These are phyloP conservation scores for Pedicia rivosa DNA, from an alignment of 2,888 invertebrate species.

Conservation along the genomic window DNA sequence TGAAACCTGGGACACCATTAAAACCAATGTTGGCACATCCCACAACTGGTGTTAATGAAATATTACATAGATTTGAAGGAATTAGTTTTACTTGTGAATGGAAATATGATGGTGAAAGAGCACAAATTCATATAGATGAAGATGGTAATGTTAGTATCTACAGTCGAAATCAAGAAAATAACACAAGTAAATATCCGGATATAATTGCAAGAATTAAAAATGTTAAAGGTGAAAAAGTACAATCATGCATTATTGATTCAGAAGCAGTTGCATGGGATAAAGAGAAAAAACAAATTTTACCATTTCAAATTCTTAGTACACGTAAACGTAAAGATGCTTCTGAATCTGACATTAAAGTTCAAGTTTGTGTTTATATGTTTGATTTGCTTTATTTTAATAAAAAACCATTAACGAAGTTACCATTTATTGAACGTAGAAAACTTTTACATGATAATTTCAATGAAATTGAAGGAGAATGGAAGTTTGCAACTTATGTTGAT, in stretches of 20 bases:
- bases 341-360: conserved; percentile 38
- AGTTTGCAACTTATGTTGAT: conserved; percentile 71
- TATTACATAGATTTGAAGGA: conserved; percentile 66
- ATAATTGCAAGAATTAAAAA: conserved; percentile 54
- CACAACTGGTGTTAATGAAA: conserved; percentile 83
- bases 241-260: conserved; percentile 82
- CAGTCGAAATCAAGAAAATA: conserved; percentile 92
- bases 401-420: conserved; percentile 57
- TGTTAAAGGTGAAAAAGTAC: conserved; percentile 39
- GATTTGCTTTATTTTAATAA: conserved; percentile 91
- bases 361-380: conserved; percentile 93
- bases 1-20: conserved; percentile 84
- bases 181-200: conserved; percentile 92
- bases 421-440: conserved; percentile 58
- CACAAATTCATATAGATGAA: conserved; percentile 69
- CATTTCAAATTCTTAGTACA: conserved; percentile 92
- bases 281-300: conserved; percentile 73
- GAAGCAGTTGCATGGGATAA: conserved; percentile 96
- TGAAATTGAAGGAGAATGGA: conserved; percentile 64
- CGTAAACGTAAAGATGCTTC: conserved; percentile 75
- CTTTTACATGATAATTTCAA: conserved; percentile 55
- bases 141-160: conserved; percentile 63
- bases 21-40: conserved; percentile 99
- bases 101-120: conserved; percentile 98
- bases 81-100: conserved; percentile 93